Evolutionary conservation across 2,113 vertebrate species (phyloP), one percentile per base, ranked within the genome.

Genomic region (Argyrosomus japonicus): DNA sequence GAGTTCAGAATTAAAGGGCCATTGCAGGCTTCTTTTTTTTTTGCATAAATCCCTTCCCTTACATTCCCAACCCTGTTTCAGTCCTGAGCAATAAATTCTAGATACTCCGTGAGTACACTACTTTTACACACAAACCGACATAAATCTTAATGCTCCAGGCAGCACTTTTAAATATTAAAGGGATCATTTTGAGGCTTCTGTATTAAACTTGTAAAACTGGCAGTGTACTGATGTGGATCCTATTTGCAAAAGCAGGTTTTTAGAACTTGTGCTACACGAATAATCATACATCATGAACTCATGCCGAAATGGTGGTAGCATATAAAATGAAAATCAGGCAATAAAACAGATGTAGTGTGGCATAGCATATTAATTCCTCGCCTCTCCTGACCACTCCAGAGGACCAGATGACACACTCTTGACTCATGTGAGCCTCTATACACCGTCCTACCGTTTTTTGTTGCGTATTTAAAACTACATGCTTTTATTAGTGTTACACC

Each of bases 1-100:
- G 53, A 82, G 21, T 79, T 84, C 61, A 64, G 51, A 83, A 82
- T 87, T 67, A 87, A 83, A 83, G 60, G 73, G 19, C 72, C 27
- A 70, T 79, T 75, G 74, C 83, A 53, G 29, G 18, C 67, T 43
- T 29, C 4, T 29, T 29, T 29, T 29, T 29, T 32, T 32, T 32
- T 51, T 69, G 32, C 50, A 81, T 56, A 60, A 63, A 69, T 65
- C 40, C 54, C n/a, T 53, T 47, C 40, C 13, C 6, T 11, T 21
- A n/a, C 25, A 36, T 63, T 70, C 2, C 17, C 48, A 54, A 43
- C 47, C 15, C 15, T 58, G 29, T 74, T 75, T 84, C 23, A 72
- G 21, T 50, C 27, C 60, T 13, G 6, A 36, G 54, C 25, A 32
- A 64, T 86, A 71, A 43, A 76, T 75, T 68, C 13, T 29, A 14